Evolutionary conservation across 2,888 invertebrate species (phyloP).

Genomic region (Chironomus tentans): DNA sequence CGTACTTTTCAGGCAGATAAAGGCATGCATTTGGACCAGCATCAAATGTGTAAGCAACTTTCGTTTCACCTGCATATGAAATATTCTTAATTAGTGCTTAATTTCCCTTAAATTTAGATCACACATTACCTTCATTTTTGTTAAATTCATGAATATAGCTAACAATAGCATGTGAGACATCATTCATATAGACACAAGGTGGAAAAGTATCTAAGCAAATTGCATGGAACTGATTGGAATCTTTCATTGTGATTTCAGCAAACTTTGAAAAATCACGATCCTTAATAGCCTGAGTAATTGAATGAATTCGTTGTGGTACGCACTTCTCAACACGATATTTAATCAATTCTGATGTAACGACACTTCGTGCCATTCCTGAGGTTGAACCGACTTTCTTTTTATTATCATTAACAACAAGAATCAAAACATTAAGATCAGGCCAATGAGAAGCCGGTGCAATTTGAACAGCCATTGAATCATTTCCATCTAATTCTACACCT

Average conservation of each 20-base stretch:
- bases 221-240: constrained; percentile 96
- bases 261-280: constrained; percentile 69
- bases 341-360: constrained; percentile 73
- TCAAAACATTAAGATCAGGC: constrained; percentile 81
- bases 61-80: constrained; percentile 41
- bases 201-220: constrained; percentile 88
- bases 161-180: constrained; percentile 71
- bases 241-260: constrained; percentile 92
- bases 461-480: constrained; percentile 68
- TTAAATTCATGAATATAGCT: constrained; percentile 79
- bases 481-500: constrained; percentile 55
- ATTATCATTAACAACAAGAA: constrained; percentile 77
- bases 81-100: no score
- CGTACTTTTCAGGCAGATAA: constrained; percentile 67
- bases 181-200: constrained; percentile 87
- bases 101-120: no score
- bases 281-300: constrained; percentile 48
- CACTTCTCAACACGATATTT: constrained; percentile 59
- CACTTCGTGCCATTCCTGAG: constrained; percentile 74
- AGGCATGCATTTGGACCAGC: constrained; percentile 96
- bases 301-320: constrained; percentile 61
- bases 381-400: constrained; percentile 82
- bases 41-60: constrained; percentile 95
- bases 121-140: constrained; percentile 42
- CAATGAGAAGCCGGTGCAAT: constrained; percentile 69